Conservation (phyloP, 2,113 vertebrate species). For the Lonchura striata region DNA sequence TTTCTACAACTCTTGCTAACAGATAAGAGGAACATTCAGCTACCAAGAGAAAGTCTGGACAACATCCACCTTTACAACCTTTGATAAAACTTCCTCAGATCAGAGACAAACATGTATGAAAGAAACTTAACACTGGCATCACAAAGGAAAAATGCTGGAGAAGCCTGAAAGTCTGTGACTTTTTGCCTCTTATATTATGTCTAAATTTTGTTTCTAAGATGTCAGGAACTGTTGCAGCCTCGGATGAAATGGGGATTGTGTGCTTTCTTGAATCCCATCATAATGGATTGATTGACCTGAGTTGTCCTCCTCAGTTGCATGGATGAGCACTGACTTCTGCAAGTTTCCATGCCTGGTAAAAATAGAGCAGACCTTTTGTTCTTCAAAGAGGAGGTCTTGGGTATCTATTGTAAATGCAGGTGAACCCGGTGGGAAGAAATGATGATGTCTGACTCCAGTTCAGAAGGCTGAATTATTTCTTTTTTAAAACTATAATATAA, state of each 20-base stretch:
- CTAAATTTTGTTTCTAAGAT: not conserved
- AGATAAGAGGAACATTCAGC: not conserved
- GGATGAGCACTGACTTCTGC: not conserved
- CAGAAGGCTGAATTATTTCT: too few species aligned
- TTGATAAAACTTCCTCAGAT: not conserved
- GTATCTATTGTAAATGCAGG: too few species aligned
- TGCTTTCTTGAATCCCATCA: not conserved
- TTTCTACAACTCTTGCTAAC: not conserved
- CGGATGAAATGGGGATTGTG: not conserved
- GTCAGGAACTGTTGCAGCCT: not conserved
- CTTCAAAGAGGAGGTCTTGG: not conserved
- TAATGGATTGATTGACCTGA: not conserved
- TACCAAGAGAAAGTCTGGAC: not conserved
- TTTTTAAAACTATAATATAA: too few species aligned
- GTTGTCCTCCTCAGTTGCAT: not conserved
- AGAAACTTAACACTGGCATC: not conserved
- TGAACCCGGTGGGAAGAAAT: too few species aligned
- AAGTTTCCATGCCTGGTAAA: not conserved
- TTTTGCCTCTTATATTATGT: not conserved
- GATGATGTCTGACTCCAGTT: too few species aligned
- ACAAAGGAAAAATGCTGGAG: not conserved
- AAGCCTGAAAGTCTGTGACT: not conserved
- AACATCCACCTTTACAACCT: not conserved
- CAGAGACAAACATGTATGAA: not conserved
- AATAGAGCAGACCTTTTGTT: not conserved